A percentile compares a stretch with the other conserved stretches of the same genome.
These are phyloP conservation scores for Typhlichthys eigenmanni DNA, from an alignment of 2,797 vertebrate species.

Conservation along the genomic window DNA sequence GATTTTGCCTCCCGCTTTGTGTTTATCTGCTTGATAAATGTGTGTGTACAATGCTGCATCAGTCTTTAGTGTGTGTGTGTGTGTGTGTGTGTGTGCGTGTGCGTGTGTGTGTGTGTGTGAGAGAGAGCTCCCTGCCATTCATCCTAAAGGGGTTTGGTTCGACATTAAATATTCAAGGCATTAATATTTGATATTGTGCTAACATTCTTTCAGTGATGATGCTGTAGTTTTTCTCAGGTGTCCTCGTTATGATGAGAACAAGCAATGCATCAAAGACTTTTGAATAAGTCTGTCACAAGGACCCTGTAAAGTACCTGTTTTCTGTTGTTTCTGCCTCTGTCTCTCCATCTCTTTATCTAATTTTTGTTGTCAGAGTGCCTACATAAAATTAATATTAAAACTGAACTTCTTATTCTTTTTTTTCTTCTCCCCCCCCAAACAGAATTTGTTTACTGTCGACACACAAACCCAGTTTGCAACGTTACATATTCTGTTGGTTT, in stretches of 20 bases:
- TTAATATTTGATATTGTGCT: slow-evolving; percentile 42
- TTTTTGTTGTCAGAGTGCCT: background rate
- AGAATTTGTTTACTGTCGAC: background rate
- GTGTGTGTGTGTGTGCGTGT: slow-evolving; percentile 6
- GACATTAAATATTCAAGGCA: slow-evolving; percentile 33
- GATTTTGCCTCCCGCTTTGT: slow-evolving; percentile 27
- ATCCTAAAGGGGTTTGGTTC: slow-evolving; percentile 27
- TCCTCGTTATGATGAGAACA: background rate
- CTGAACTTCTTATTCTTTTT: background rate
- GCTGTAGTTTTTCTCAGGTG: slow-evolving; percentile 21
- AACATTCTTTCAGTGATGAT: slow-evolving; percentile 31
- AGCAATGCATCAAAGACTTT: slow-evolving; percentile 14
- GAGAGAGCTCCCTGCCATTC: background rate
- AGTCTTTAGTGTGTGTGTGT: slow-evolving; percentile 7
- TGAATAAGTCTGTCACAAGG: slow-evolving; percentile 1
- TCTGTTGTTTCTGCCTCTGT: background rate
- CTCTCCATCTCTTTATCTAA: background rate
- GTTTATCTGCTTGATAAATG: slow-evolving; percentile 23
- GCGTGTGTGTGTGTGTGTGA: slow-evolving; percentile 9
- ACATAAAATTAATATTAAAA: background rate
- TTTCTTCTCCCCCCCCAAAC: background rate
- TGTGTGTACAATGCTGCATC: background rate
- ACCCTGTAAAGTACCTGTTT: background rate
- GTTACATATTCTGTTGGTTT: background rate
- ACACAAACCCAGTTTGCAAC: background rate